These are phyloP conservation scores for Saguinus imperator DNA, from an alignment of 2,113 vertebrate species.

Conservation along the genomic window DNA sequence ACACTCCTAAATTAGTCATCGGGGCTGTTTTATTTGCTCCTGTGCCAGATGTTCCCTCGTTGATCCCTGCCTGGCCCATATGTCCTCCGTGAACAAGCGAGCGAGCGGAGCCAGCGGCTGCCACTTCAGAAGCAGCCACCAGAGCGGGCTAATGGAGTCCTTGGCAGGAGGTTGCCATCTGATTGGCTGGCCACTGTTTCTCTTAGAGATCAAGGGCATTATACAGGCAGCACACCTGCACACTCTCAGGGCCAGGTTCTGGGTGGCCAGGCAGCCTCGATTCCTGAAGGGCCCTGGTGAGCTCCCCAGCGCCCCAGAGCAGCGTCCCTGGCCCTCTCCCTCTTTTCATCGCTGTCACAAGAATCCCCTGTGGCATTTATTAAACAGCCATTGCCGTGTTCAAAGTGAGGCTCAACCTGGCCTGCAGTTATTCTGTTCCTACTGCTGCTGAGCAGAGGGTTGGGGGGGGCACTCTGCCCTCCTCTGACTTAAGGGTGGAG, in stretches of 20 bases:
- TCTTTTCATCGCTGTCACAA: neutral
- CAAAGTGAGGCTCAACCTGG: constrained; percentile 40
- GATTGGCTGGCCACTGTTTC: neutral
- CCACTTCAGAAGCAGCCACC: constrained; percentile 58
- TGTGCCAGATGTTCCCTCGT: constrained; percentile 42
- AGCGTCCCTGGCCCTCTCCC: neutral
- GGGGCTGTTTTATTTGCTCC: constrained; percentile 38
- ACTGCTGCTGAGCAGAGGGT: neutral
- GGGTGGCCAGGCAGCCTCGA: neutral
- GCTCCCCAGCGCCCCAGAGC: neutral
- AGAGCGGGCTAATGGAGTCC: neutral
- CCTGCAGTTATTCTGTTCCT: neutral
- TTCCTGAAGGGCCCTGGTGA: neutral
- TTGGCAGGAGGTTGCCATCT: neutral
- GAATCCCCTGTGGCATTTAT: neutral
- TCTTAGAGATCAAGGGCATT: constrained; percentile 51
- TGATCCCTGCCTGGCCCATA: constrained; percentile 52
- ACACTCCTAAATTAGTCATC: constrained; percentile 34
- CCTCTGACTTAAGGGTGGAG: neutral
- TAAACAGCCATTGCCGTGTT: neutral
- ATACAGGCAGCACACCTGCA: constrained; percentile 27
- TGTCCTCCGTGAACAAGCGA: neutral
- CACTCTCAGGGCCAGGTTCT: neutral
- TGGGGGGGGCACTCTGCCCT: neutral
- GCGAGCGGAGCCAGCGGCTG: accelerated